A percentile compares a stretch with the other conserved stretches of the same genome.
Evolutionary conservation across 2,113 vertebrate species (phyloP).

Genomic region (Bambusicola thoracicus): DNA sequence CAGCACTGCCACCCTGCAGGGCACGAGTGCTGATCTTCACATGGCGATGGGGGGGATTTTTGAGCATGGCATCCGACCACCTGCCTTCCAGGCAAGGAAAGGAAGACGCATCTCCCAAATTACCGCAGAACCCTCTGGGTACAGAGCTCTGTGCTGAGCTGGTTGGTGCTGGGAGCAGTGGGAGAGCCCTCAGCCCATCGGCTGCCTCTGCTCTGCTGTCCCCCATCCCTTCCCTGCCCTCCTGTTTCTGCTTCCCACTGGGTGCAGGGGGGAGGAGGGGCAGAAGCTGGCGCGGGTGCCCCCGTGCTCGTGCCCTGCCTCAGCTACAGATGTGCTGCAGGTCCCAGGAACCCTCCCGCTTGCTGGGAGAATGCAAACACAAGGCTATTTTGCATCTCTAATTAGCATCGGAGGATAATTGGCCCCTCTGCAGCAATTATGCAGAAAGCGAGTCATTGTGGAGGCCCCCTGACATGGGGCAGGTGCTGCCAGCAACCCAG

Average conservation of each 20-base stretch:
- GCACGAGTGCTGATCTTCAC: rapidly evolving
- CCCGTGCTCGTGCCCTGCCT: rapidly evolving
- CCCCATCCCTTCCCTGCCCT: not conserved
- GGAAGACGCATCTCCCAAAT: not conserved
- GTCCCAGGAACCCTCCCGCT: constrained; percentile 10
- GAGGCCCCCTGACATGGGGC: constrained; percentile 13
- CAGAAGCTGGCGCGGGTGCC: rapidly evolving
- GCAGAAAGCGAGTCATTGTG: constrained; percentile 70
- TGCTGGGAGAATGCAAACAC: constrained; percentile 16
- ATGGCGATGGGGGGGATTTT: not conserved
- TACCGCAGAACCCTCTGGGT: rapidly evolving
- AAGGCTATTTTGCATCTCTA: constrained; percentile 59
- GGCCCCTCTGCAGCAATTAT: constrained; percentile 29
- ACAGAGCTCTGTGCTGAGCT: not conserved
- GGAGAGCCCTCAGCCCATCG: rapidly evolving
- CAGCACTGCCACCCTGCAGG: constrained; percentile 2
- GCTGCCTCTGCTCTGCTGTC: rapidly evolving
- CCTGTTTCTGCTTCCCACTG: not conserved
- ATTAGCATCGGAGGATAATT: constrained; percentile 68
- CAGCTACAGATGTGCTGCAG: not conserved
- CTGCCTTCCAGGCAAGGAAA: not conserved
- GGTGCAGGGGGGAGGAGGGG: rapidly evolving
- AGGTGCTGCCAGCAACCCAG: constrained; percentile 65
- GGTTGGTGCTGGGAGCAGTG: not conserved
- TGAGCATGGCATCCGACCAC: not conserved